phyloP scores from a whole-genome alignment of 2,888 invertebrate species.

The Diaperis boleti region DNA sequence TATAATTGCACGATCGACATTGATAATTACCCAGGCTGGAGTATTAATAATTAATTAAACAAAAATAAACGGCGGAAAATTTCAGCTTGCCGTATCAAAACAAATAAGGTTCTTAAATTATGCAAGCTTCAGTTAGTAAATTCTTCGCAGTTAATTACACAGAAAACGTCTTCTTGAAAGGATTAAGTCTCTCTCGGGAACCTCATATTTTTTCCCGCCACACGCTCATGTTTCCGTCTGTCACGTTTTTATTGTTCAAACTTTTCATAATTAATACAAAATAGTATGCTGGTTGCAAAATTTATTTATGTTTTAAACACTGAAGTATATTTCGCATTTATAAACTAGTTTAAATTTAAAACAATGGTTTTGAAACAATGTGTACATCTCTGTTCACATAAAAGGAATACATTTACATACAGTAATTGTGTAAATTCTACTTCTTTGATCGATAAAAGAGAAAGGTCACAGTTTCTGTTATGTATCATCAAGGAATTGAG shows the following conservation, averaged over 20 bases:
- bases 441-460: too few relatives aligned
- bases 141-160: slow-evolving; percentile 35
- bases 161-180: slow-evolving; percentile 26
- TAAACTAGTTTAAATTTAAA: too few relatives aligned
- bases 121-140: slow-evolving; percentile 29
- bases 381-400: too few relatives aligned
- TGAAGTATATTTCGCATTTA: too few relatives aligned
- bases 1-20: slow-evolving; percentile 5
- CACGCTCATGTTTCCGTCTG: slow-evolving; percentile 20
- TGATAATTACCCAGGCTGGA: slow-evolving; percentile 5
- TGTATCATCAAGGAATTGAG: too few relatives aligned
- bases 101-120: slow-evolving; percentile 22
- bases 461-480: too few relatives aligned
- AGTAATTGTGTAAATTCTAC: too few relatives aligned
- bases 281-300: slow-evolving; percentile 8
- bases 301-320: slow-evolving; percentile 1
- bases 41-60: slow-evolving; percentile 1
- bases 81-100: background rate
- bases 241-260: slow-evolving; percentile 14
- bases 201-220: slow-evolving; percentile 17
- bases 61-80: slow-evolving; percentile 6
- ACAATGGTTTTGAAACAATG: too few relatives aligned
- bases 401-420: too few relatives aligned
- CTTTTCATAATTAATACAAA: slow-evolving; percentile 25
- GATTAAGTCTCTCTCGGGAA: slow-evolving; percentile 25